Evolutionary conservation across 53 echinoderm and acorn worm genomes (phyloP), one percentile per base, ranked within the genome.

Genomic region (Arbacia lixula): DNA sequence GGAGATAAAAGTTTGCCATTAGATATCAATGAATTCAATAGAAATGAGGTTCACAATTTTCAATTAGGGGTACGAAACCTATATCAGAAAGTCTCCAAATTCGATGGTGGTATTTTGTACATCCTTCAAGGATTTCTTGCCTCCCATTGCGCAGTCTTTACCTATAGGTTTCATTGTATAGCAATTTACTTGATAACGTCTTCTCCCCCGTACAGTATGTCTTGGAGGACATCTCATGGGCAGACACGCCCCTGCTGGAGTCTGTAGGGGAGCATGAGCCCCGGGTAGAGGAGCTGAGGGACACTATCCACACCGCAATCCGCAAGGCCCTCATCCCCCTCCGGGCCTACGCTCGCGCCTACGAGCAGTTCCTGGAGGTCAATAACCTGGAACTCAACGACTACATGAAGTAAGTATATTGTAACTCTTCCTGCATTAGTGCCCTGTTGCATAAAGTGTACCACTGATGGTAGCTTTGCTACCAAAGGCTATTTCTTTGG

Each of bases 241-340:
- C 99, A 10, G 99, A 99, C 67, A 99, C 95, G 0, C 99, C 99
- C 38, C 92, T 99, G 20, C 87, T 99, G 12, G 99, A 99, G 85
- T 99, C 99, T 0, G 99, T 99, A 0, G 99, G 99, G 19, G 99
- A 99, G 69, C 99, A 99, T 77, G 99, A 99, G 36, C 99, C 99
- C 21, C 87, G 86, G 27, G 99, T 99, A 1, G 99, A 99, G 73
- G 99, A 99, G 31, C 80, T 99, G 27, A 84, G 99, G 89, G 91
- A 92, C 12, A 91, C 90, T 17, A 99, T 95, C 24, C 76, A 81
- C 11, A 86, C 89, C 74, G 92, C 99, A 32, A 89, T 99, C 71
- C 84, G 84, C 46, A 99, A 99, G 61, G 87, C 99, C 42, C 73
- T 99, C 60, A 87, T 94, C n/a, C 99, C 99, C 17, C 95, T 99